Percentiles rank a stretch among this genome's conserved stretches.
phyloP scores from a whole-genome alignment of 30 jellyfish, hydroid and myxozoan genomes.

The Sanderia malayensis region DNA sequence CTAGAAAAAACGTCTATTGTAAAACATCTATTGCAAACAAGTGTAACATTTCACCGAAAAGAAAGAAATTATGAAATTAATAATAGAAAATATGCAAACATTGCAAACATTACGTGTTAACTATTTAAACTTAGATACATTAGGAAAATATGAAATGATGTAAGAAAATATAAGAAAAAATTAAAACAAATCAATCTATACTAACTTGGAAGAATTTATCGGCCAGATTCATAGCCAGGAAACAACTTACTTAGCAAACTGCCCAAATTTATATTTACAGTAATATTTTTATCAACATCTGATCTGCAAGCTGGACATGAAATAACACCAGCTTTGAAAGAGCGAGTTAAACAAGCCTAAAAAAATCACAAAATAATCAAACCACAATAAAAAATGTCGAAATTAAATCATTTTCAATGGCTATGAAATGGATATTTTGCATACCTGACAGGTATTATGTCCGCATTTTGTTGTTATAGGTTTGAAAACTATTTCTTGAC shows the following conservation, averaged over 20 bases:
- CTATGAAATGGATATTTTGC: too few species aligned
- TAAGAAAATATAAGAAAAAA: too few species aligned
- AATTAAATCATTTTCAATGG: not conserved
- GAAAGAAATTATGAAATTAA: too few species aligned
- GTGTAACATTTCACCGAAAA: too few species aligned
- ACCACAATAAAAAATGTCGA: not conserved
- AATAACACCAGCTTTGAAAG: conserved; percentile 72
- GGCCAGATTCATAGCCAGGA: conserved; percentile 75
- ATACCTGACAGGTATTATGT: conserved; percentile 89
- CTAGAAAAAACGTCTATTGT: too few species aligned
- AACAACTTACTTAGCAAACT: conserved; percentile 47
- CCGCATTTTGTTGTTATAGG: conserved; percentile 86
- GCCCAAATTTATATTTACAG: conserved; percentile 42
- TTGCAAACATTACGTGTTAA: too few species aligned
- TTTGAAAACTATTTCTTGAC: conserved; percentile 87
- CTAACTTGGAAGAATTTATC: too few species aligned
- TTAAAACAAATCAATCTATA: too few species aligned
- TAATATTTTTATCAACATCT: conserved; percentile 34
- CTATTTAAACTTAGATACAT: too few species aligned
- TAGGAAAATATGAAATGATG: too few species aligned
- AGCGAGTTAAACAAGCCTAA: conserved; percentile 66
- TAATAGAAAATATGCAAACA: too few species aligned
- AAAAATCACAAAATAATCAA: not conserved
- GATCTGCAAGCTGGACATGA: conserved; percentile 79
- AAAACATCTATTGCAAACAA: too few species aligned